Percentiles rank a stretch among this genome's conserved stretches.
phyloP scores from a whole-genome alignment of 2,888 invertebrate species.

The Aproaerema taeniolella region DNA sequence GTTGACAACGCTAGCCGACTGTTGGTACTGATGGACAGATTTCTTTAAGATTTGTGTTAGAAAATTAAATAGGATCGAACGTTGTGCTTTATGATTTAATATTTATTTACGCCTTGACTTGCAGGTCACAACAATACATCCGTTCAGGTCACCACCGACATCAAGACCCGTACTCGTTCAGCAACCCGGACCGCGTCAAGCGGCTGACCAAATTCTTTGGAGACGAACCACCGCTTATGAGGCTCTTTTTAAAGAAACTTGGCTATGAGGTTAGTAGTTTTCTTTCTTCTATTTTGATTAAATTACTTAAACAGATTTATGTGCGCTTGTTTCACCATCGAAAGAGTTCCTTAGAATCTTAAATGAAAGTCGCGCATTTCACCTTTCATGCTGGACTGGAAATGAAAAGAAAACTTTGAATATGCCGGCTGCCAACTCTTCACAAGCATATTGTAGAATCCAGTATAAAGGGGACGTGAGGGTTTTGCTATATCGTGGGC shows the following conservation, averaged over 20 bases:
- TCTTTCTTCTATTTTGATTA: background rate
- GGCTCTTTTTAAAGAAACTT: constrained; percentile 92
- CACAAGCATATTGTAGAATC: no score
- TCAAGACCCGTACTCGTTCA: constrained; percentile 82
- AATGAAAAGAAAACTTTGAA: no score
- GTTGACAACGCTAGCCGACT: no score
- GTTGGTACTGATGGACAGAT: no score
- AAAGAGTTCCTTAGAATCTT: background rate
- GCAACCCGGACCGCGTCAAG: constrained; percentile 91
- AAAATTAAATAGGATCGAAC: background rate
- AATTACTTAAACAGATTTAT: background rate
- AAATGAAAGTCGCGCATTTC: no score
- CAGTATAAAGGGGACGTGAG: no score
- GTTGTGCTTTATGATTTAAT: no score
- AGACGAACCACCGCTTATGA: constrained; percentile 92
- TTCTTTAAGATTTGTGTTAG: background rate
- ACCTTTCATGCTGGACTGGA: no score
- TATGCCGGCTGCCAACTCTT: no score
- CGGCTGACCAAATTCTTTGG: constrained; percentile 96
- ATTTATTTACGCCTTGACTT: background rate
- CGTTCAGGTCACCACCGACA: constrained; percentile 64
- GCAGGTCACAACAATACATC: constrained; percentile 81
- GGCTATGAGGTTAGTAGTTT: constrained; percentile 87
- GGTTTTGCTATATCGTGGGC: no score
- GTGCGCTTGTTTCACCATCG: background rate